Evolutionary conservation across 2,113 vertebrate species (phyloP).

Genomic region (Erinaceus europaeus): DNA sequence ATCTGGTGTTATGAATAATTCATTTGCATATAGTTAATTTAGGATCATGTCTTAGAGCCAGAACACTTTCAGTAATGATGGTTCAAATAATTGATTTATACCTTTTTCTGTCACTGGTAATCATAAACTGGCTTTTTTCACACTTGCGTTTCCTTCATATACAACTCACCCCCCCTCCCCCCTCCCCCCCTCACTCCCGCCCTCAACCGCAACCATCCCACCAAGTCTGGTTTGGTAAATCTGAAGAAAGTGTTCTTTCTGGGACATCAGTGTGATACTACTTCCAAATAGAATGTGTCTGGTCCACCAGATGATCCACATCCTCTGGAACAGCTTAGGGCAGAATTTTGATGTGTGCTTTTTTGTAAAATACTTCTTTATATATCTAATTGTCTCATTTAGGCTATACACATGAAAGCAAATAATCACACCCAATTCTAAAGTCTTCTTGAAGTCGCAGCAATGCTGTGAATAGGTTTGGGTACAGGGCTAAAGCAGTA

Average conservation of each 20-base stretch:
- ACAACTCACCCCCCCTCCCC: background rate
- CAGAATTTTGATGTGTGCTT: background rate
- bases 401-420: constrained; percentile 25
- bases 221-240: constrained; percentile 31
- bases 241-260: background rate
- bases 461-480: background rate
- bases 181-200: background rate
- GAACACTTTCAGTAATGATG: background rate
- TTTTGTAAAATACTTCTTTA: constrained; percentile 13
- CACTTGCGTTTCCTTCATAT: too few relatives aligned
- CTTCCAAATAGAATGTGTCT: background rate
- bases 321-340: background rate
- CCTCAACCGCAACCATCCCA: background rate
- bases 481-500: background rate
- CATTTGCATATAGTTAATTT: background rate
- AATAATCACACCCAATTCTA: background rate
- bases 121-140: background rate
- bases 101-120: background rate
- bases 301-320: background rate
- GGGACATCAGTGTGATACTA: background rate
- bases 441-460: background rate
- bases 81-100: constrained; percentile 8
- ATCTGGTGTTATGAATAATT: constrained; percentile 5
- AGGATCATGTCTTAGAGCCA: background rate
- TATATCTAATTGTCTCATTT: background rate